A percentile compares a stretch with the other conserved stretches of the same genome.
Evolutionary conservation across 2,113 vertebrate species (phyloP).

Genomic region (Actenoides hombroni): DNA sequence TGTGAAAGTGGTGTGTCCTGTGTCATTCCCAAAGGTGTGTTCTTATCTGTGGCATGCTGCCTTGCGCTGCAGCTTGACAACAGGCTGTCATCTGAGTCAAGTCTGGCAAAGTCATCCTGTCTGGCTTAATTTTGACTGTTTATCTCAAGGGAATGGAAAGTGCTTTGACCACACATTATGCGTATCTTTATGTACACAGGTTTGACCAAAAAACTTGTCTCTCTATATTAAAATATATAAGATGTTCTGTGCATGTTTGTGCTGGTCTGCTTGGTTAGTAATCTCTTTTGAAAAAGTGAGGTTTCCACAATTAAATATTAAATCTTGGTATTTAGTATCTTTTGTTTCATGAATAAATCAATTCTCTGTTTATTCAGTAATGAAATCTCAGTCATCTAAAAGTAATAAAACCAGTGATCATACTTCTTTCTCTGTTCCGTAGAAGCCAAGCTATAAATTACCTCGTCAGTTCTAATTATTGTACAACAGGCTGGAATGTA

Average conservation of each 20-base stretch:
- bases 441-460: neutral
- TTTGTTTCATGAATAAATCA: neutral
- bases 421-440: neutral
- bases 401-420: neutral
- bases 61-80: neutral
- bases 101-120: neutral
- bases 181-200: neutral
- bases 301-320: neutral
- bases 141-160: neutral
- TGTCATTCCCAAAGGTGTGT: neutral
- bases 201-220: neutral
- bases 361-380: neutral
- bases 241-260: neutral
- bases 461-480: neutral
- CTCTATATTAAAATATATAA: neutral
- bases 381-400: neutral
- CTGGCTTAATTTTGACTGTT: neutral
- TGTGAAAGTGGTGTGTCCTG: neutral
- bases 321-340: neutral
- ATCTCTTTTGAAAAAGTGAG: neutral
- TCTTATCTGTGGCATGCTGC: neutral
- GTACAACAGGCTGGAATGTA: neutral
- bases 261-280: neutral
- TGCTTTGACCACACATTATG: neutral
- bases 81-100: fast-evolving